These are phyloP conservation scores for Nesogale talazaci DNA, from an alignment of 2,113 vertebrate species.

Conservation along the genomic window DNA sequence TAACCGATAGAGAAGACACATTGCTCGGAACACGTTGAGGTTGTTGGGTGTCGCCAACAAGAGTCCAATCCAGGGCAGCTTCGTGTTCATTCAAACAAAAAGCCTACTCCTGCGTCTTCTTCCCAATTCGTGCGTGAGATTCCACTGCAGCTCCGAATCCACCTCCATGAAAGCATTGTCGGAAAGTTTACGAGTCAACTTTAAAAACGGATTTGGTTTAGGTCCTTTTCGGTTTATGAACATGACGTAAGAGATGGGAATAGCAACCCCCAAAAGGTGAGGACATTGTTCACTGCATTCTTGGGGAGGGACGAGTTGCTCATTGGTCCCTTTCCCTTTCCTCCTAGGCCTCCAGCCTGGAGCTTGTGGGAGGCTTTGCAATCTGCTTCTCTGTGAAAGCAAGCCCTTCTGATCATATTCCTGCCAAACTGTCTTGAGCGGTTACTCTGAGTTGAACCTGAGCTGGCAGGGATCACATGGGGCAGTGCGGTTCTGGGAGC, in stretches of 20 bases:
- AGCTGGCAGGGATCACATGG: neutral
- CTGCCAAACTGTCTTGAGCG: neutral
- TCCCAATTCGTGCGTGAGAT: too few relatives aligned
- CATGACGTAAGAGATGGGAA: neutral
- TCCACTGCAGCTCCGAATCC: too few relatives aligned
- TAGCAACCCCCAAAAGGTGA: neutral
- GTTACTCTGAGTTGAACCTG: neutral
- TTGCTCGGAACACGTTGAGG: too few relatives aligned
- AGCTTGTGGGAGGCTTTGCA: neutral
- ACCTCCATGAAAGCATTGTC: neutral
- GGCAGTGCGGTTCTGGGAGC: neutral
- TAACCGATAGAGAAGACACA: constrained; percentile 37
- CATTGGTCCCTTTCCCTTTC: neutral
- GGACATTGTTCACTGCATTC: neutral
- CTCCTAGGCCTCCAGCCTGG: neutral
- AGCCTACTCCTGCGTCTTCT: too few relatives aligned
- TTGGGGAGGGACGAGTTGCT: neutral
- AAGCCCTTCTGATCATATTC: neutral
- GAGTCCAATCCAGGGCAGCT: too few relatives aligned
- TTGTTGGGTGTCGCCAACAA: too few relatives aligned
- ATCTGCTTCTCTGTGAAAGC: neutral
- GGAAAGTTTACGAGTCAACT: constrained; percentile 4
- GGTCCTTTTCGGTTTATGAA: constrained; percentile 35
- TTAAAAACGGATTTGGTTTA: constrained; percentile 43
- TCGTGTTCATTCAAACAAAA: too few relatives aligned